A percentile compares a stretch with the other conserved stretches of the same genome.
Evolutionary conservation across 1,140 invertebrate species (phyloP).

Genomic region (Gonatopus flavifemur): DNA sequence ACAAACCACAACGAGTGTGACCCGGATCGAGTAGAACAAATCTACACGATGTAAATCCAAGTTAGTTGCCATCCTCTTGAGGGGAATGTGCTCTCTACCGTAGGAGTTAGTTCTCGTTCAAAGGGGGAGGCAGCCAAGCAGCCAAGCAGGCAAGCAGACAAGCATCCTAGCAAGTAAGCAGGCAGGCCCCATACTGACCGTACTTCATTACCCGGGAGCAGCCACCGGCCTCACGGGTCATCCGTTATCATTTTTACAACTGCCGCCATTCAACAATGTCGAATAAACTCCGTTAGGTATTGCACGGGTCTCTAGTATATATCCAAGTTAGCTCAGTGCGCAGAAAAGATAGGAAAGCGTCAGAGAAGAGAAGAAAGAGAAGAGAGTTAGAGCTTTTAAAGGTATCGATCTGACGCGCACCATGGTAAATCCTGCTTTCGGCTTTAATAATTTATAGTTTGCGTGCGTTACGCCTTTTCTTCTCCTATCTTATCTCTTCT

Average conservation of each 20-base stretch:
- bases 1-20: no score
- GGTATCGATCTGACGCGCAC: slow-evolving; percentile 32
- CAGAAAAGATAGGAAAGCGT: no score
- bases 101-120: slow-evolving; percentile 21
- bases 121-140: slow-evolving; percentile 31
- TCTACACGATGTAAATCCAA: slow-evolving; percentile 35
- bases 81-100: slow-evolving; percentile 11
- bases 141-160: slow-evolving; percentile 33
- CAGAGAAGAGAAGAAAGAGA: slow-evolving; percentile 41
- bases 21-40: no score
- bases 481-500: background rate
- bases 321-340: slow-evolving; percentile 36
- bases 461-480: background rate
- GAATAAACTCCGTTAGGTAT: slow-evolving; percentile 60
- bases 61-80: slow-evolving; percentile 19
- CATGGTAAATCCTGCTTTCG: slow-evolving; percentile 21
- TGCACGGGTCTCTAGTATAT: slow-evolving; percentile 28
- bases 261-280: slow-evolving; percentile 60
- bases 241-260: slow-evolving; percentile 61
- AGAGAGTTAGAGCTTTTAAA: slow-evolving; percentile 33
- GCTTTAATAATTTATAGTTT: slow-evolving; percentile 26
- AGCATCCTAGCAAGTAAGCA: no score
- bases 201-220: slow-evolving; percentile 58
- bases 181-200: slow-evolving; percentile 48
- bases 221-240: slow-evolving; percentile 51